Evolutionary conservation across 1,140 invertebrate genomes (phyloP).

Genomic region (Drosophila athabasca): DNA sequence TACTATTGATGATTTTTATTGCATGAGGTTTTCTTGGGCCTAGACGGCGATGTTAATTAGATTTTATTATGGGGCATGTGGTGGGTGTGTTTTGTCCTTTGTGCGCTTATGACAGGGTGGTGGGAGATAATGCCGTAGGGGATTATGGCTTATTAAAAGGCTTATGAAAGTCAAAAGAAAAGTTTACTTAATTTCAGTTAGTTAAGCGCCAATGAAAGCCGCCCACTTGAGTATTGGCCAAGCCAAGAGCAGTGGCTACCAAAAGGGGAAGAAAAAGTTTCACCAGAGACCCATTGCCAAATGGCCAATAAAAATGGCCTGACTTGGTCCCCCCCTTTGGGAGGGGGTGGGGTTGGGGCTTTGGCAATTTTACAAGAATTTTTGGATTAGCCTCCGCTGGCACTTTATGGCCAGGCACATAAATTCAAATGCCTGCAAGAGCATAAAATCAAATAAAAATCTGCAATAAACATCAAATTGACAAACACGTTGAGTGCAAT

Average conservation of each 20-base stretch:
- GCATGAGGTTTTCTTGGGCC: constrained; percentile 61
- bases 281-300: constrained; percentile 49
- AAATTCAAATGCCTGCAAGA: constrained; percentile 68
- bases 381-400: constrained; percentile 63
- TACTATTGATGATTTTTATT: constrained; percentile 79
- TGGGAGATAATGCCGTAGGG: constrained; percentile 62
- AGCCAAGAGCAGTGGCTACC: no score
- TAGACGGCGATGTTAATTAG: constrained; percentile 70
- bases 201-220: constrained; percentile 79
- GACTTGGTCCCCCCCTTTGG: constrained; percentile 10
- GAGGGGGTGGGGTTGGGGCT: no score
- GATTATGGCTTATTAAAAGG: constrained; percentile 82
- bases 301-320: constrained; percentile 72
- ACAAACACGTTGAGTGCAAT: constrained; percentile 64
- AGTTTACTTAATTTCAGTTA: constrained; percentile 82
- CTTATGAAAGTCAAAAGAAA: constrained; percentile 82
- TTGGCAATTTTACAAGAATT: constrained; percentile 72
- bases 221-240: constrained; percentile 77
- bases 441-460: constrained; percentile 80
- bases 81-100: constrained; percentile 41
- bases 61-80: constrained; percentile 68
- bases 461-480: constrained; percentile 79
- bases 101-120: constrained; percentile 23
- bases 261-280: constrained; percentile 44
- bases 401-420: constrained; percentile 66